Conservation (phyloP, 2,113 vertebrate genomes). For the Tylochromis polylepis region DNA sequence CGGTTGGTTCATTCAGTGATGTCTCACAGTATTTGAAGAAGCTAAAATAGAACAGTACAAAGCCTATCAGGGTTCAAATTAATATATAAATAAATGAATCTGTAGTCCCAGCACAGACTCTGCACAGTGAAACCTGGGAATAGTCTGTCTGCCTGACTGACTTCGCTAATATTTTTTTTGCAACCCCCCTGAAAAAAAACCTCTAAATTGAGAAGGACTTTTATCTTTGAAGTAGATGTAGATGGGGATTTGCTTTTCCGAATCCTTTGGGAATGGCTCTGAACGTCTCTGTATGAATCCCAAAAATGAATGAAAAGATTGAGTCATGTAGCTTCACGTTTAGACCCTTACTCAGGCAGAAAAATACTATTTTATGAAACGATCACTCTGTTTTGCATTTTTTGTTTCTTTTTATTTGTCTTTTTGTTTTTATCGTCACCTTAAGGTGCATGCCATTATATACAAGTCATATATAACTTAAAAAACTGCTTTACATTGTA, state of each 20-base stretch:
- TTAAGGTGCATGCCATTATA: background rate
- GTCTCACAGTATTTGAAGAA: conserved; percentile 48
- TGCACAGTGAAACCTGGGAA: conserved; percentile 11
- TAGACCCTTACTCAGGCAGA: background rate
- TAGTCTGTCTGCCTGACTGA: conserved; percentile 26
- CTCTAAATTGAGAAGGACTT: background rate
- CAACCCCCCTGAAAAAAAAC: background rate
- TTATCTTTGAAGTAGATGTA: conserved; percentile 6
- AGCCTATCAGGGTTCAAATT: conserved; percentile 10
- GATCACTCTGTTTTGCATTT: background rate
- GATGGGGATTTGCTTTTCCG: background rate
- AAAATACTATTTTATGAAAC: background rate
- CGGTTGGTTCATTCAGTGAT: conserved; percentile 40
- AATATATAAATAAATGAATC: background rate
- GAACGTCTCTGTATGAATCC: background rate
- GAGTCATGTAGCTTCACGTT: background rate
- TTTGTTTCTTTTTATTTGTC: background rate
- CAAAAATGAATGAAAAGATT: background rate
- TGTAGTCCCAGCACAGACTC: conserved; percentile 4
- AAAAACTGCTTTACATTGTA: background rate
- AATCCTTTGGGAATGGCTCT: background rate
- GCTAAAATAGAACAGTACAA: conserved; percentile 58
- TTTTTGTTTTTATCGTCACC: background rate
- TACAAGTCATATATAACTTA: background rate
- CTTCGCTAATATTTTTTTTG: background rate